A percentile compares a stretch with the other conserved stretches of the same genome.
Evolutionary conservation across 2,888 invertebrate species (phyloP).

Genomic region (Crioceris asparagi): DNA sequence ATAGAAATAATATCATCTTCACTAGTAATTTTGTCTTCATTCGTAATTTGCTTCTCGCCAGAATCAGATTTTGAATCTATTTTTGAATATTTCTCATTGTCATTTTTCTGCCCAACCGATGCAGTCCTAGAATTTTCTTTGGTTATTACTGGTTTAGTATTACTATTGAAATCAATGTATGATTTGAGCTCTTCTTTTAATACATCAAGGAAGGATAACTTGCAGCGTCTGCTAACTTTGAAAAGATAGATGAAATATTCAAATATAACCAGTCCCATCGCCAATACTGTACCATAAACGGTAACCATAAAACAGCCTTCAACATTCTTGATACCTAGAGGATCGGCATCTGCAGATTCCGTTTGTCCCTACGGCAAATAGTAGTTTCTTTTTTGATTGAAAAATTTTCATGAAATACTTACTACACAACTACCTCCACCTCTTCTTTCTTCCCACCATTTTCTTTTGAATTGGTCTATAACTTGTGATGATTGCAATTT

Average conservation of each 20-base stretch:
- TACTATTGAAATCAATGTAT: slow-evolving; percentile 25
- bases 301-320: slow-evolving; percentile 30
- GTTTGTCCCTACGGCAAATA: slow-evolving; percentile 18
- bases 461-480: slow-evolving; percentile 55
- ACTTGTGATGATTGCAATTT: slow-evolving; percentile 63
- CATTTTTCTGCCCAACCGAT: too few species aligned
- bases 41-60: too few species aligned
- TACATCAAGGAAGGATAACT: slow-evolving; percentile 19
- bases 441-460: slow-evolving; percentile 70
- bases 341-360: slow-evolving; percentile 22
- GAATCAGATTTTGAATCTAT: too few species aligned
- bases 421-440: slow-evolving; percentile 57
- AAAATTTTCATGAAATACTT: too few species aligned
- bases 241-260: slow-evolving; percentile 22
- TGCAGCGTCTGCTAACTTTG: slow-evolving; percentile 19
- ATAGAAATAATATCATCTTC: too few species aligned
- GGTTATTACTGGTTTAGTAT: slow-evolving; percentile 24
- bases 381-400: too few species aligned
- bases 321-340: slow-evolving; percentile 27
- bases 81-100: too few species aligned
- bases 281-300: slow-evolving; percentile 24
- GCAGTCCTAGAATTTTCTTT: too few species aligned
- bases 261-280: slow-evolving; percentile 21
- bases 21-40: too few species aligned
- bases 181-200: slow-evolving; percentile 23